Base-by-base conservation (phyloP, 2,113 vertebrate species). In the Spea bombifrons region DNA sequence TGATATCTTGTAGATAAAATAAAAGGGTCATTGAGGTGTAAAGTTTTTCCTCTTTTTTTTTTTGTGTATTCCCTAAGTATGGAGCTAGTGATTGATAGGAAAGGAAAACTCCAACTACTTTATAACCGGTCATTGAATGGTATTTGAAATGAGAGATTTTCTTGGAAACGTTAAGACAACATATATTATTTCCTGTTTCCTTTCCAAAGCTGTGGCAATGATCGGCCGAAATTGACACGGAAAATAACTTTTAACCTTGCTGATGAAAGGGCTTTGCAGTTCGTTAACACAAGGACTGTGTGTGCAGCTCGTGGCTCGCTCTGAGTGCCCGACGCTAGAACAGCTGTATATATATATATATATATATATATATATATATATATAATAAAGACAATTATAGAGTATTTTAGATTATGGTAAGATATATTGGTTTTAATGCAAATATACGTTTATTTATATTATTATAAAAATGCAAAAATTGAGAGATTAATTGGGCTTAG, bases 161-260 rank as follows among this genome's bases (percentile, higher is more conserved):
- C 46, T 8, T 63, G 45, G 73, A 65, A 69, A 49, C 66, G 15
- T 71, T 43, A 71, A 53, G 49, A n/a, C 69, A 71, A 49, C 44
- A 53, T 30, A 47, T 71, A 52, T 71, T 15, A 71, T 71, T 71
- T 71, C 69, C 69, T 53, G 69, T 53, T 71, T 71, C 48, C 16
- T 30, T 71, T 71, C 43, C 9, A 52, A 53, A 12, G 12, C n/a
- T 4, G 0, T 16, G 15, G 69, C 69, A 71, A 4, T 49, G 50
- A 70, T 2, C 49, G 13, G 50, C 4, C 12, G 61, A 16, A 5
- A n/a, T 15, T 46, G 52, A 73, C 44, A 72, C 52, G 12, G 4
- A 50, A 49, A 59, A 57, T 73, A 73, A 73, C 53, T 47, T 57
- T 73, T 72, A 44, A 59, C 30, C 52, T 72, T 44, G 5, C 3